phyloP scores from a whole-genome alignment of 2,797 vertebrate species.

The Australoheros facetus region DNA sequence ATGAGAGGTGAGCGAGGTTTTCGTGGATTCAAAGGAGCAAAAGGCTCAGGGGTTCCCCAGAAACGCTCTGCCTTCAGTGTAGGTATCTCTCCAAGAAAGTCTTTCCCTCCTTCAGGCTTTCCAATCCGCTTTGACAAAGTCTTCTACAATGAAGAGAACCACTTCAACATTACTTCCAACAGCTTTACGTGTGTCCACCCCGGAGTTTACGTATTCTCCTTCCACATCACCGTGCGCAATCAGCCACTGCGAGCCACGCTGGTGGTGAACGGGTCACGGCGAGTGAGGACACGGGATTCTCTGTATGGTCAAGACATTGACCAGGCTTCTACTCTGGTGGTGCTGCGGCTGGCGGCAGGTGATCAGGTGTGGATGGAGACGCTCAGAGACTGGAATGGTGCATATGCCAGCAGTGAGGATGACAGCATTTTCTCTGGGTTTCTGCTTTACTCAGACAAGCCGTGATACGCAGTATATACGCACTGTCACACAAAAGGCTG shows the following conservation, averaged over 20 bases:
- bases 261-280: conserved; percentile 86
- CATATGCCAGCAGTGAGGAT: conserved; percentile 92
- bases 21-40: conserved; percentile 88
- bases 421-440: conserved; percentile 96
- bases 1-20: conserved; percentile 87
- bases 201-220: conserved; percentile 93
- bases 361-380: conserved; percentile 98
- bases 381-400: conserved; percentile 93
- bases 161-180: conserved; percentile 85
- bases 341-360: conserved; percentile 85
- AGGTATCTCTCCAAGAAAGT: conserved; percentile 87
- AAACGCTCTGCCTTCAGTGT: conserved; percentile 90
- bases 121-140: conserved; percentile 93
- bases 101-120: conserved; percentile 89
- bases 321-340: conserved; percentile 90
- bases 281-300: conserved; percentile 89
- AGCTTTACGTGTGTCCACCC: conserved; percentile 91
- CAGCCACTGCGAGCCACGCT: conserved; percentile 89
- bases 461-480: conserved; percentile 31
- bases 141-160: conserved; percentile 89
- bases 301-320: conserved; percentile 94
- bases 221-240: conserved; percentile 92
- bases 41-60: conserved; percentile 72
- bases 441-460: conserved; percentile 85
- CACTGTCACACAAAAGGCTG: conserved; percentile 11